phyloP scores from a whole-genome alignment of 2,888 invertebrate species.

The Scaptomyza reducta region DNA sequence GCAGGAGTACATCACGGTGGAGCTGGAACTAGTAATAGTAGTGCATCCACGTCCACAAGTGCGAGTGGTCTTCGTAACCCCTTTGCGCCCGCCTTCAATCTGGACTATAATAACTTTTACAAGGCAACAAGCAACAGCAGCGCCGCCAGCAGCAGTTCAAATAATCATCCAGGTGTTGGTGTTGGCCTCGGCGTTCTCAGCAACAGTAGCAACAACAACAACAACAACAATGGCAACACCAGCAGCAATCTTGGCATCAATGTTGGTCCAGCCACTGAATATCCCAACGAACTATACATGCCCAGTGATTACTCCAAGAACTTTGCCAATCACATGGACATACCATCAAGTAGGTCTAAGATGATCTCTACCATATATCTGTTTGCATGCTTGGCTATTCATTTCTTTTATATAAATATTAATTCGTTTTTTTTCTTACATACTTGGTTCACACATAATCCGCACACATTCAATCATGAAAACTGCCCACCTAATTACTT shows the following conservation, averaged over 20 bases:
- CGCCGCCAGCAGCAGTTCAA: conserved; percentile 49
- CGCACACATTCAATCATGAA: conserved; percentile 24
- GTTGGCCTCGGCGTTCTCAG: conserved; percentile 39
- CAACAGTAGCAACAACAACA: conserved; percentile 10
- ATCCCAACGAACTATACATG: conserved; percentile 83
- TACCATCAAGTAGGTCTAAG: conserved; percentile 83
- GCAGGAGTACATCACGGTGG: conserved; percentile 51
- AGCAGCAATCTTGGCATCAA: conserved; percentile 28
- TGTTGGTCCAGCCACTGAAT: conserved; percentile 72
- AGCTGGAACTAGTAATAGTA: conserved; percentile 25
- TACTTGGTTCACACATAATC: conserved; percentile 12
- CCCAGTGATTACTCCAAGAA: conserved; percentile 83
- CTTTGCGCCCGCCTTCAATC: conserved; percentile 74
- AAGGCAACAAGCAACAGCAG: conserved; percentile 65
- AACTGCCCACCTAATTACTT: conserved; percentile 32
- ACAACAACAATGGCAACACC: conserved; percentile 17
- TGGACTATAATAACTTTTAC: conserved; percentile 82
- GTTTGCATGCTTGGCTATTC: conserved; percentile 44
- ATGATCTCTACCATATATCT: conserved; percentile 22
- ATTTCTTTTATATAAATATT: conserved; percentile 5
- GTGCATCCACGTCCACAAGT: conserved; percentile 56
- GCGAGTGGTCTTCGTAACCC: conserved; percentile 74
- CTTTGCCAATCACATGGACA: conserved; percentile 84
- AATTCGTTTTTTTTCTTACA: conserved; percentile 9
- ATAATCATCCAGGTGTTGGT: conserved; percentile 30